A percentile compares a stretch with the other conserved stretches of the same genome.
Evolutionary conservation across 2,113 vertebrate species (phyloP).

Genomic region (Larimichthys polyactis): DNA sequence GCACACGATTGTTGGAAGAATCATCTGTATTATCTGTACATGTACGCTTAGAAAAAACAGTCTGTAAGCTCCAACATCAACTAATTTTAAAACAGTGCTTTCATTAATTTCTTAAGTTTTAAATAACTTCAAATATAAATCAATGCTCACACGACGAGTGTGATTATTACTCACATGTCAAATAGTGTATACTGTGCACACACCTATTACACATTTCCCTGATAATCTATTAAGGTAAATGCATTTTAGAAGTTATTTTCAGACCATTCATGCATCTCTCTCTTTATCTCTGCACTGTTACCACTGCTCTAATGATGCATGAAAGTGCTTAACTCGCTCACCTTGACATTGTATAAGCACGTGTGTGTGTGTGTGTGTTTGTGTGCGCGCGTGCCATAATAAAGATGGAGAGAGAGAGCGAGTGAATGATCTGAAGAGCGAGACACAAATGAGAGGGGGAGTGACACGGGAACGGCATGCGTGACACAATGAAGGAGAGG

Average conservation of each 20-base stretch:
- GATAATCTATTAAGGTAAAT: conserved; percentile 58
- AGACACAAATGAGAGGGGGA: conserved; percentile 27
- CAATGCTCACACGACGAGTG: not conserved
- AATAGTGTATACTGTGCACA: conserved; percentile 19
- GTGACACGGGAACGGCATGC: conserved; percentile 37
- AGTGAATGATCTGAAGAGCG: conserved; percentile 31
- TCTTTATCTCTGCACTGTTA: conserved; percentile 59
- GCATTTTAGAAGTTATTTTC: conserved; percentile 70
- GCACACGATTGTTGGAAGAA: too few species aligned
- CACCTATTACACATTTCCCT: conserved; percentile 41
- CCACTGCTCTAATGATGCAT: conserved; percentile 80
- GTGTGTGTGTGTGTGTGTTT: conserved; percentile 3
- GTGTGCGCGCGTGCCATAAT: conserved; percentile 3
- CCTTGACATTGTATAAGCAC: conserved; percentile 62
- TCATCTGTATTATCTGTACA: too few species aligned
- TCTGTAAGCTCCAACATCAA: too few species aligned
- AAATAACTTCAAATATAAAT: not conserved
- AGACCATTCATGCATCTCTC: conserved; percentile 67
- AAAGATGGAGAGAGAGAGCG: not conserved
- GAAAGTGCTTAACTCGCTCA: conserved; percentile 77
- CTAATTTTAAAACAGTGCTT: too few species aligned
- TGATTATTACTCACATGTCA: conserved; percentile 16
- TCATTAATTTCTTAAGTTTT: too few species aligned
- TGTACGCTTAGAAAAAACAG: too few species aligned
- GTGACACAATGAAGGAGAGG: conserved; percentile 42